phyloP scores from a whole-genome alignment of 2,113 vertebrate genomes.

The Proterorhinus semilunaris region DNA sequence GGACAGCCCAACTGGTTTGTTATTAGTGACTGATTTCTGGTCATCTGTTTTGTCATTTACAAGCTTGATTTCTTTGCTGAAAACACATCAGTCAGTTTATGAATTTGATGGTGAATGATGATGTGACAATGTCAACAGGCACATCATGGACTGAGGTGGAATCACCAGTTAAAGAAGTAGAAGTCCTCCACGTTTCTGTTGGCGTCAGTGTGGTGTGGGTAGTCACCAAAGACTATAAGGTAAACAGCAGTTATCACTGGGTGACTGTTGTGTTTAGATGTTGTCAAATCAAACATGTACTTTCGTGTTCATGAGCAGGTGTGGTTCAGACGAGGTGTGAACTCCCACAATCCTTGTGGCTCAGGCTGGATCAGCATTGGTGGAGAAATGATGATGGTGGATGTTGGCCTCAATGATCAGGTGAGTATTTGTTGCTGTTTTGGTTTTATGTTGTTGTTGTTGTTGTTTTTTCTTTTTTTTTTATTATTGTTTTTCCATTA shows the following conservation, averaged over 20 bases:
- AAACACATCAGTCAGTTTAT: not conserved
- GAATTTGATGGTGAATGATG: not conserved
- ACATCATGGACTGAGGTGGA: conserved; percentile 85
- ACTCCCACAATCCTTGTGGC: conserved; percentile 92
- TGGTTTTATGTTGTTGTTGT: not conserved
- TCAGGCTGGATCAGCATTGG: conserved; percentile 96
- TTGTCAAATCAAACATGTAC: not conserved
- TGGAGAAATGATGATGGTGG: conserved; percentile 93
- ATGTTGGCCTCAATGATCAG: conserved; percentile 93
- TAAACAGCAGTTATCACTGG: conserved; percentile 57
- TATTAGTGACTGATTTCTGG: not conserved
- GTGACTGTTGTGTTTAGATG: not conserved
- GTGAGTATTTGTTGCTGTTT: conserved; percentile 55
- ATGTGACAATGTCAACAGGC: conserved; percentile 47
- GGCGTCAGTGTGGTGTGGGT: conserved; percentile 93
- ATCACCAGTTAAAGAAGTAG: conserved; percentile 84
- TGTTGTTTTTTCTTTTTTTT: not conserved
- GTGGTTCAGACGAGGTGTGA: conserved; percentile 96
- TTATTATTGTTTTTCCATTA: not conserved
- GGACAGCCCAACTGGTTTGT: conserved; percentile 87
- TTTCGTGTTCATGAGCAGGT: conserved; percentile 75
- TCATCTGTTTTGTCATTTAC: too few relatives aligned
- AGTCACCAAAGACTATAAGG: conserved; percentile 92
- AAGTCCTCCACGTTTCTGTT: conserved; percentile 86
- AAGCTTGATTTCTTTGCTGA: not conserved